Evolutionary conservation across 1,140 invertebrate genomes (phyloP).

Genomic region (Leptinotarsa texana): DNA sequence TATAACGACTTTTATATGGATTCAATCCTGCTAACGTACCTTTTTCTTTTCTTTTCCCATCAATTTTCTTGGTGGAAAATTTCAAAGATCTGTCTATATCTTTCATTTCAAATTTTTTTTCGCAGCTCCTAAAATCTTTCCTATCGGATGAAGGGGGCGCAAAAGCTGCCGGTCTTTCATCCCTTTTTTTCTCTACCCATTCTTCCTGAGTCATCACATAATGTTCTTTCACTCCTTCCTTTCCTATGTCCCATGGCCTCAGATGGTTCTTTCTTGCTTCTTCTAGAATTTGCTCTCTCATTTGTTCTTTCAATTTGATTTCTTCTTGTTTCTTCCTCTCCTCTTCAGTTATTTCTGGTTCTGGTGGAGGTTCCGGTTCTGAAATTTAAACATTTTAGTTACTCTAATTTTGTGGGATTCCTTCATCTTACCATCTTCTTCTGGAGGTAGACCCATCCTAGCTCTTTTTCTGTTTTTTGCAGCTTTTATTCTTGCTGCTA

Average conservation of each 20-base stretch:
- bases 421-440: conserved; percentile 54
- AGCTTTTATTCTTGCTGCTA: conserved; percentile 76
- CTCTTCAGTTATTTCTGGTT: conserved; percentile 56
- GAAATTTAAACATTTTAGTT: conserved; percentile 39
- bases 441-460: conserved; percentile 73
- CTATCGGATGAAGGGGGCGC: conserved; percentile 59
- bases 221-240: conserved; percentile 62
- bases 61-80: conserved; percentile 48
- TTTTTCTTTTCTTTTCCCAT: conserved; percentile 15
- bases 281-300: conserved; percentile 42
- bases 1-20: not conserved
- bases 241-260: conserved; percentile 72
- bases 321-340: conserved; percentile 54
- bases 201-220: conserved; percentile 75
- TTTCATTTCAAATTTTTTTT: conserved; percentile 25
- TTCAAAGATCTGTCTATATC: conserved; percentile 45
- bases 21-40: not conserved
- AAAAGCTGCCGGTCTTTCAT: conserved; percentile 70
- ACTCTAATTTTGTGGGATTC: not conserved
- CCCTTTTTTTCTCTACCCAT: conserved; percentile 75
- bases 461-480: conserved; percentile 77
- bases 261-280: conserved; percentile 60
- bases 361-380: conserved; percentile 59
- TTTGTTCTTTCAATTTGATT: conserved; percentile 39
- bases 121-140: conserved; percentile 51